phyloP scores from a whole-genome alignment of 2,113 vertebrate species.

The Pycnonotus jocosus region DNA sequence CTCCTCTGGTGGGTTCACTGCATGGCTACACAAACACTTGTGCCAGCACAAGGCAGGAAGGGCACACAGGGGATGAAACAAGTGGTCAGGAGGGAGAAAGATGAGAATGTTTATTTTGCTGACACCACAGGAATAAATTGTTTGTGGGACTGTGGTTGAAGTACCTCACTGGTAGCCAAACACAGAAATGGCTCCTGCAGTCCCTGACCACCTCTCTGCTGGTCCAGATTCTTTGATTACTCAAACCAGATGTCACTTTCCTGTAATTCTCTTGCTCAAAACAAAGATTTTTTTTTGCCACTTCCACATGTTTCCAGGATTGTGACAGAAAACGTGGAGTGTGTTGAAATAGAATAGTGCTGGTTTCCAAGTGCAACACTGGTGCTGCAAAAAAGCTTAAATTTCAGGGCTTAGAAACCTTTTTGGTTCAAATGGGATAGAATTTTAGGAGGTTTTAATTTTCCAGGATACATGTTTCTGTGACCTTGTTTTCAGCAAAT shows the following conservation, averaged over 20 bases:
- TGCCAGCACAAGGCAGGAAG: constrained; percentile 1
- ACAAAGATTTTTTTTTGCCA: background rate
- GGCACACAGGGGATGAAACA: background rate
- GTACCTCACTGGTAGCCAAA: constrained; percentile 2
- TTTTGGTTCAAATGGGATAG: background rate
- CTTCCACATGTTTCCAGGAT: background rate
- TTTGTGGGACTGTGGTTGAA: background rate
- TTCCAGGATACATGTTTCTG: background rate
- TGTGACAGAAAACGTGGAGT: background rate
- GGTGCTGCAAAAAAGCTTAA: background rate
- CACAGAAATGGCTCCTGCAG: background rate
- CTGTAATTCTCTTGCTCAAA: constrained; percentile 7
- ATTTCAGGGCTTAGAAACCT: background rate
- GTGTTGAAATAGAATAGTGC: background rate
- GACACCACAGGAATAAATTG: background rate
- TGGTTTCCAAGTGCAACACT: background rate
- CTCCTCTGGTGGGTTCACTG: background rate
- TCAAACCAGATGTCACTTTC: constrained; percentile 13
- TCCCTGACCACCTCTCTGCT: background rate
- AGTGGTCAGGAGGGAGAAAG: constrained; percentile 1
- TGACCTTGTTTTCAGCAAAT: background rate
- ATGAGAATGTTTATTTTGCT: constrained; percentile 24
- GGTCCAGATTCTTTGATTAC: background rate
- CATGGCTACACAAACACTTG: background rate
- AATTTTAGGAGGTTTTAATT: background rate